Base-by-base conservation (phyloP, 1,140 invertebrate species). In the Lineus longissimus region DNA sequence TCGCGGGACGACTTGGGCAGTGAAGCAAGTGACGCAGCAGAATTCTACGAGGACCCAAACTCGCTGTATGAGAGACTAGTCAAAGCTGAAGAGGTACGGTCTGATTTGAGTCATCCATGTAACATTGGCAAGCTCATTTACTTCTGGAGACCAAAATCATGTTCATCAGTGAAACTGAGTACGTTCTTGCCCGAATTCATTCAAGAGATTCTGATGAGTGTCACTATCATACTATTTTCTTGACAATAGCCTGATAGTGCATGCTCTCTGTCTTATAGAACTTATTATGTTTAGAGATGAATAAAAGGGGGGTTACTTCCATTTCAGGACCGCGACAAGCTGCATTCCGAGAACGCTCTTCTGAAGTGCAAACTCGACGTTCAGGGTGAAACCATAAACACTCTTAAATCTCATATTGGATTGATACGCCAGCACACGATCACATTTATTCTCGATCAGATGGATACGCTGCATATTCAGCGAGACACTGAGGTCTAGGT, bases 401-500 rank as follows among this genome's bases (percentile, higher is more conserved):
- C 71, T 17, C 68, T 81, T 33, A 77, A 72, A 65, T 71, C 73
- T 51, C 78, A 81, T 62, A 70, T 80, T 11, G 74, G 74, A 7
- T 55, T 73, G 61, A 77, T 81, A 30, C 71, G 75, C 2, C 78
- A 81, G 65, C 76, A 80, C 62, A 81, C 80, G 36, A 72, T 81
- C 61, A 70, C 77, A 9, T 81, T 80, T 65, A 81, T 81, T 59
- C 71, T 81, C 7, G 76, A 78, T 61, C 80, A 81, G 63, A 81
- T 81, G 80, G 79, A 81, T 67, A 78, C 78, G 6, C 68, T 81
- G 31, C 73, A 81, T 65, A 76, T 79, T 67, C 79, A 80, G 67
- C 68, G 76, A 61, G 78, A 81, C 66, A 76, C 79, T 0, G 73
- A 75, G 66, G 79, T 81, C 22, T 81, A 60, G 22, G 25, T 36